These are phyloP conservation scores for Rhingia campestris DNA, from an alignment of 2,888 invertebrate species.

Conservation along the genomic window DNA sequence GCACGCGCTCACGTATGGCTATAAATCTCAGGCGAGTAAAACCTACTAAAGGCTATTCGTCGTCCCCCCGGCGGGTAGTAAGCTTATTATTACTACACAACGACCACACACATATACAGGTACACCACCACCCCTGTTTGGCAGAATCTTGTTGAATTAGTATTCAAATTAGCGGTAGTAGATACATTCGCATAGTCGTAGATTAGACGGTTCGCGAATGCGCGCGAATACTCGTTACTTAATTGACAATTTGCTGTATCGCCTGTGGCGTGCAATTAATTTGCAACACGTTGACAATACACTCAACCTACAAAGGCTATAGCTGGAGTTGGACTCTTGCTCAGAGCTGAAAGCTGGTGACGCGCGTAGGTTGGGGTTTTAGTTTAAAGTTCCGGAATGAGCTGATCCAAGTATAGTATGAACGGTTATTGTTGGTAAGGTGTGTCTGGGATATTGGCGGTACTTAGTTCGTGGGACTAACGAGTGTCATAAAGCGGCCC, in stretches of 20 bases:
- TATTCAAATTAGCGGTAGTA: slow-evolving; percentile 66
- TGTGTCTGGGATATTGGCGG: not conserved
- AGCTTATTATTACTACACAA: not conserved
- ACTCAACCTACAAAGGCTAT: slow-evolving; percentile 28
- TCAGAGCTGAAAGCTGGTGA: slow-evolving; percentile 8
- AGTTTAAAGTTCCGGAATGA: slow-evolving; percentile 37
- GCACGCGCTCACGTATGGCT: slow-evolving; percentile 35
- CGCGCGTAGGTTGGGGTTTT: slow-evolving; percentile 51
- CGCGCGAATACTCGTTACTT: slow-evolving; percentile 61
- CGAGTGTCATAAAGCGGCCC: slow-evolving; percentile 10
- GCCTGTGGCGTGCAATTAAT: slow-evolving; percentile 72
- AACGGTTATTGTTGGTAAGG: not conserved
- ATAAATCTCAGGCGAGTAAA: slow-evolving; percentile 42
- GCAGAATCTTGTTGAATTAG: slow-evolving; percentile 48
- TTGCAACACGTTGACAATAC: slow-evolving; percentile 72
- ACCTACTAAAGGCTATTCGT: slow-evolving; percentile 22
- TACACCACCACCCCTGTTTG: slow-evolving; percentile 10
- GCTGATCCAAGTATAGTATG: not conserved
- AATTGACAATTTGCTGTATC: slow-evolving; percentile 71
- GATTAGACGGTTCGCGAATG: slow-evolving; percentile 56
- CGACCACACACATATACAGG: slow-evolving; percentile 23
- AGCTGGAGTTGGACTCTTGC: not conserved
- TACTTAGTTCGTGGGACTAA: slow-evolving; percentile 5
- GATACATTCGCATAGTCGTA: slow-evolving; percentile 38
- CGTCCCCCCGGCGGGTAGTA: not conserved